Base-by-base conservation (phyloP, 2,888 invertebrate species). In the Pristionchus fissidentatus region DNA sequence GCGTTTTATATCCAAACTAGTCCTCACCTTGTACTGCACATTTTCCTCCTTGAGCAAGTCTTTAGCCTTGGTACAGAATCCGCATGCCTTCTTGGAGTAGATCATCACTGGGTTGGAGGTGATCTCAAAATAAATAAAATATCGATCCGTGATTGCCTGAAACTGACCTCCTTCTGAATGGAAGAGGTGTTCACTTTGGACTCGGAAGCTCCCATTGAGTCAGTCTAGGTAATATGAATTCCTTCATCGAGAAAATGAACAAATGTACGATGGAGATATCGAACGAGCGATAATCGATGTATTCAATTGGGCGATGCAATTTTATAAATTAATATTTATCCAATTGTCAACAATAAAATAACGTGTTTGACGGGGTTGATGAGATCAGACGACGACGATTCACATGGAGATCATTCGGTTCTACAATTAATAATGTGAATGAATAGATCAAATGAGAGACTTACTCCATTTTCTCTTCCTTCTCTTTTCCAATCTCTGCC, bases 61-160 rank as follows among this genome's bases (percentile, higher is more conserved):
- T 66, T 87, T 87, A 0, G 88, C 87, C 75, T 86, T 86, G 49
- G 75, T 85, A 77, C 88, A 89, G 84, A 87, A 89, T 15, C 85
- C 84, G 83, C 89, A 89, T 0, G 62, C 52, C 15, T 57, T 84
- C 73, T 87, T 87, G 7, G 87, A 84, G 82, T 86, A 89, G 84
- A 89, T 83, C 49, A 88, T 85, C 22, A 88, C 86, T 8, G 87
- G 86, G 38, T 85, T 83, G 15, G 84, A 70, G 32, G 83, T 83
- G 52, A 87, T 87, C 86, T 88, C 8, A 60, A 7, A 7, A 60
- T 26, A 8, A 8, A 60, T 22, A 15, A 19, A 10, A 49, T 15
- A 49, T 19, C 19, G 10, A n/a, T n/a, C n/a, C n/a, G n/a, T n/a
- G n/a, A n/a, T n/a, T n/a, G n/a, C n/a, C n/a, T n/a, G n/a, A n/a